Evolutionary conservation across 2,888 invertebrate genomes (phyloP).

Genomic region (Polydrusus pterygomalis): DNA sequence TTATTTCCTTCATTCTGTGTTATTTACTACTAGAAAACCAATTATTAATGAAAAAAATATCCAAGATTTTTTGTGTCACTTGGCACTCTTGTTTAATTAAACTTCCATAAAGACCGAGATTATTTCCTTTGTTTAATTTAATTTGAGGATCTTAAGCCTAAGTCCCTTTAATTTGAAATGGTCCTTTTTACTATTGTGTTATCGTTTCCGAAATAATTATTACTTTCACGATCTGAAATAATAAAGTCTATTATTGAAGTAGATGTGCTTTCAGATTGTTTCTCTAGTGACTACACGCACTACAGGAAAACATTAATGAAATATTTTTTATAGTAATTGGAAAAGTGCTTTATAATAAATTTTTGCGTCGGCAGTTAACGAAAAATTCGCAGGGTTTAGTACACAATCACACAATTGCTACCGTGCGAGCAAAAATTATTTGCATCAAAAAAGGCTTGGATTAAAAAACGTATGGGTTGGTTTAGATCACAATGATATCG

Average conservation of each 20-base stretch:
- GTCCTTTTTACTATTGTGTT: slow-evolving; percentile 19
- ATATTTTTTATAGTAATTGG: neutral
- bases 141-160: slow-evolving; percentile 9
- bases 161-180: slow-evolving; percentile 22
- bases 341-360: neutral
- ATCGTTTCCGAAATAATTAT: slow-evolving; percentile 24
- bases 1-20: no score
- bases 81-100: slow-evolving; percentile 18
- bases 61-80: slow-evolving; percentile 5
- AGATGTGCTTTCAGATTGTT: slow-evolving; percentile 12
- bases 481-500: no score
- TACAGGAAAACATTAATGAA: neutral
- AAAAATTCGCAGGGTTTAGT: no score
- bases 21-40: neutral
- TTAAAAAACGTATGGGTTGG: no score
- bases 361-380: no score
- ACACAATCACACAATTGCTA: no score
- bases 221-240: slow-evolving; percentile 24
- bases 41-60: neutral
- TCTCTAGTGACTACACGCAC: neutral
- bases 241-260: slow-evolving; percentile 16
- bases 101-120: slow-evolving; percentile 19
- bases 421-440: no score
- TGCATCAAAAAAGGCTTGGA: no score
- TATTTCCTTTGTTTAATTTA: slow-evolving; percentile 28